Evolutionary conservation across 1,140 invertebrate genomes (phyloP).

Genomic region (Lordiphosa stackelbergi): DNA sequence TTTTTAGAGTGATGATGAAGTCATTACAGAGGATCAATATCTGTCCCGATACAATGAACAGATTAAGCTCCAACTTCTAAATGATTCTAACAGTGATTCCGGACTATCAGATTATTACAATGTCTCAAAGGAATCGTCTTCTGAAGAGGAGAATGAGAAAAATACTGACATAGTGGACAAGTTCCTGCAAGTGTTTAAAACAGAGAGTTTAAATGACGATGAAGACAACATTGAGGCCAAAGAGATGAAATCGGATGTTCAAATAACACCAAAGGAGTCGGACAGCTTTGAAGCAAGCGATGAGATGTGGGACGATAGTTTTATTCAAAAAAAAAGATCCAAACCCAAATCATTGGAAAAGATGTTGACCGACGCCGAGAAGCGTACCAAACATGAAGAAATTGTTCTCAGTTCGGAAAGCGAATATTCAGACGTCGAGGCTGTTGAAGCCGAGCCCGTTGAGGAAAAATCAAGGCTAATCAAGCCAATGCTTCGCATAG

Average conservation of each 20-base stretch:
- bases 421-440: constrained; percentile 53
- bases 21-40: constrained; percentile 60
- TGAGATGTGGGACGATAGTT: constrained; percentile 37
- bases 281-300: constrained; percentile 26
- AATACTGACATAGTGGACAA: constrained; percentile 48
- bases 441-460: constrained; percentile 31
- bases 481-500: constrained; percentile 65
- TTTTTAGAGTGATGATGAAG: constrained; percentile 51
- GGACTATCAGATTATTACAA: constrained; percentile 44
- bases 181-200: constrained; percentile 53
- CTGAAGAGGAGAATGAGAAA: constrained; percentile 22
- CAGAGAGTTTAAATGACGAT: constrained; percentile 12
- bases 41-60: constrained; percentile 58
- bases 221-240: constrained; percentile 16
- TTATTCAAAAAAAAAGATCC: constrained; percentile 9
- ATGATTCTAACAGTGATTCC: constrained; percentile 61
- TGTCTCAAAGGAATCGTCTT: constrained; percentile 37
- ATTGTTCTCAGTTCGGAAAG: constrained; percentile 72
- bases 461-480: constrained; percentile 49
- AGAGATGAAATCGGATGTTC: constrained; percentile 21
- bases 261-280: constrained; percentile 15
- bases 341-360: constrained; percentile 46
- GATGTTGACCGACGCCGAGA: constrained; percentile 32
- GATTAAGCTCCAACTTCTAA: constrained; percentile 59
- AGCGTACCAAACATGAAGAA: constrained; percentile 49